Evolutionary conservation across 1,140 invertebrate genomes (phyloP).

Genomic region (Magallana angulata): DNA sequence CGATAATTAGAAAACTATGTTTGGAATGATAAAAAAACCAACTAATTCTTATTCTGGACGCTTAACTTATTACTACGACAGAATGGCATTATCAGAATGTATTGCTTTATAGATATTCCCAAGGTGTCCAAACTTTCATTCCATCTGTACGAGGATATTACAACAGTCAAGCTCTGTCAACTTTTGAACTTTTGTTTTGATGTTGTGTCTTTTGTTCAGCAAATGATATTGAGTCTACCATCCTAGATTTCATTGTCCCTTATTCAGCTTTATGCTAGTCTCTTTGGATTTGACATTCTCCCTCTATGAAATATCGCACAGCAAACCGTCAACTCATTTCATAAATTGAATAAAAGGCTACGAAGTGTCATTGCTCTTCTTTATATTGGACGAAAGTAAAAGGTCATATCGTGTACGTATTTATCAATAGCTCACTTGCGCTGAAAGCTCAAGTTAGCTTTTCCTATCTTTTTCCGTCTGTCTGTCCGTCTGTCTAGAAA

Average conservation of each 20-base stretch:
- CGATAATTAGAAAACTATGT: too few species aligned
- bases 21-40: too few species aligned
- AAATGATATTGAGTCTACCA: neutral
- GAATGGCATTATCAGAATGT: too few species aligned
- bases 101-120: too few species aligned
- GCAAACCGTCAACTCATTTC: neutral
- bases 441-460: too few species aligned
- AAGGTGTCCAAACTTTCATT: neutral
- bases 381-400: neutral
- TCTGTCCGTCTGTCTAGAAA: too few species aligned
- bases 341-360: neutral
- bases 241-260: neutral
- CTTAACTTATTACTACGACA: too few species aligned
- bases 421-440: neutral
- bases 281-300: slow-evolving; percentile 2
- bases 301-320: neutral
- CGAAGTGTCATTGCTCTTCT: neutral
- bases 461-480: too few species aligned
- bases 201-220: neutral
- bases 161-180: neutral
- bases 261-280: neutral
- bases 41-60: too few species aligned
- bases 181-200: neutral
- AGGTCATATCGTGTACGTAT: neutral
- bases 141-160: neutral